phyloP scores from a whole-genome alignment of 2,113 vertebrate species.

The Oncorhynchus tshawytscha region DNA sequence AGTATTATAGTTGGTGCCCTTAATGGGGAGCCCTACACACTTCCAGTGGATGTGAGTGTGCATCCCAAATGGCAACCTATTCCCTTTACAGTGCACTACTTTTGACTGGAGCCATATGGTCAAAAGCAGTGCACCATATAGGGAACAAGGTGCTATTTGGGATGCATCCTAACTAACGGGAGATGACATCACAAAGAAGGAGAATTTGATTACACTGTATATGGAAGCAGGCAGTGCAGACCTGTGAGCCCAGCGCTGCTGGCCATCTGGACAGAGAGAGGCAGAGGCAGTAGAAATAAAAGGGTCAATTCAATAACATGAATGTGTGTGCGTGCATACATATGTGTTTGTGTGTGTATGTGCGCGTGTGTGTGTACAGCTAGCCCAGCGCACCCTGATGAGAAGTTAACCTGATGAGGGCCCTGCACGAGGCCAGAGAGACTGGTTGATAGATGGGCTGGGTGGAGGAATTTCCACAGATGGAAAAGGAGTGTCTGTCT shows the following conservation, averaged over 20 bases:
- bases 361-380: background rate
- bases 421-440: slow-evolving; percentile 22
- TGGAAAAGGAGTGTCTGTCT: slow-evolving; percentile 7
- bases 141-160: no score
- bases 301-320: slow-evolving; percentile 5
- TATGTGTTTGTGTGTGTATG: no score
- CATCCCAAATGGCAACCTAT: no score
- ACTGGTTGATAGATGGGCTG: slow-evolving; percentile 28
- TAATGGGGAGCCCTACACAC: no score
- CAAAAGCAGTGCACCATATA: no score
- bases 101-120: no score
- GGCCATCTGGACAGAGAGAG: slow-evolving; percentile 2
- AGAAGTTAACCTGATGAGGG: slow-evolving; percentile 22
- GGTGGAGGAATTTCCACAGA: slow-evolving; percentile 30
- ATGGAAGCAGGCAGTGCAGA: background rate
- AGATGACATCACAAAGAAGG: background rate
- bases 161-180: no score
- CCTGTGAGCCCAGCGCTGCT: background rate
- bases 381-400: slow-evolving; percentile 12
- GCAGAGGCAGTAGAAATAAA: background rate
- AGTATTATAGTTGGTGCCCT: no score
- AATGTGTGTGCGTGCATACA: background rate
- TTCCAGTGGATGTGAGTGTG: no score
- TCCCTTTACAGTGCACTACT: no score
- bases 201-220: background rate